phyloP scores from a whole-genome alignment of 2,113 vertebrate species.

The Hemicordylus capensis region DNA sequence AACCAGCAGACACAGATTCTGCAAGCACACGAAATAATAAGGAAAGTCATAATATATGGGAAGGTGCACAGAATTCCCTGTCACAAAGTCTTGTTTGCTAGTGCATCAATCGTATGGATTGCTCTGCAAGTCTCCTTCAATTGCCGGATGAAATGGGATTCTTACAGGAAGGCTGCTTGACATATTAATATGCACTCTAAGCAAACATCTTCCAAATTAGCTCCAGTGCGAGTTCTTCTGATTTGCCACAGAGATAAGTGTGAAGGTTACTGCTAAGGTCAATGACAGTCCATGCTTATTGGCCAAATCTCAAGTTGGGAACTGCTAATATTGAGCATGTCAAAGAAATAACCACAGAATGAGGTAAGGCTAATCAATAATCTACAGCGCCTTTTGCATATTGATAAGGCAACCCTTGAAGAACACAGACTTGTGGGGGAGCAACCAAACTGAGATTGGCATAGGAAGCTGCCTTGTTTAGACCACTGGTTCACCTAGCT shows the following conservation, averaged over 20 bases:
- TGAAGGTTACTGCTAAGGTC: slow-evolving; percentile 64
- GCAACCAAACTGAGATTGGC: neutral
- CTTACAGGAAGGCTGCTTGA: slow-evolving; percentile 36
- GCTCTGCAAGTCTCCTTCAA: slow-evolving; percentile 26
- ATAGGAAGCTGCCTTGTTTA: too few species aligned
- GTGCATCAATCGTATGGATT: neutral
- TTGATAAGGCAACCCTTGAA: slow-evolving; percentile 51
- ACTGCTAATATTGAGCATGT: slow-evolving; percentile 57
- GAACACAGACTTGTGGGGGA: neutral
- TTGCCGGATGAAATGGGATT: slow-evolving; percentile 55
- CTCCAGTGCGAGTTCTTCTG: slow-evolving; percentile 29
- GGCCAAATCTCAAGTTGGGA: slow-evolving; percentile 56
- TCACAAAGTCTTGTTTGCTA: too few species aligned
- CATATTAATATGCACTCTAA: slow-evolving; percentile 57
- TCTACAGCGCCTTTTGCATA: slow-evolving; percentile 55
- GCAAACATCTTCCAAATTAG: slow-evolving; percentile 48
- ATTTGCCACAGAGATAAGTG: slow-evolving; percentile 45
- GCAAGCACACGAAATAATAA: too few species aligned
- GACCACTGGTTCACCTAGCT: too few species aligned
- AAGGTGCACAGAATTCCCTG: neutral
- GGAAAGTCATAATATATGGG: too few species aligned
- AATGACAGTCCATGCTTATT: slow-evolving; percentile 26
- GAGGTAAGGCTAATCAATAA: slow-evolving; percentile 58
- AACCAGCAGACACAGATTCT: too few species aligned
- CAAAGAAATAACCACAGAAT: slow-evolving; percentile 48